Percentiles rank a stretch among this genome's conserved stretches.
These are phyloP conservation scores for Rhagium mordax DNA, from an alignment of 2,888 invertebrate genomes.

Conservation along the genomic window DNA sequence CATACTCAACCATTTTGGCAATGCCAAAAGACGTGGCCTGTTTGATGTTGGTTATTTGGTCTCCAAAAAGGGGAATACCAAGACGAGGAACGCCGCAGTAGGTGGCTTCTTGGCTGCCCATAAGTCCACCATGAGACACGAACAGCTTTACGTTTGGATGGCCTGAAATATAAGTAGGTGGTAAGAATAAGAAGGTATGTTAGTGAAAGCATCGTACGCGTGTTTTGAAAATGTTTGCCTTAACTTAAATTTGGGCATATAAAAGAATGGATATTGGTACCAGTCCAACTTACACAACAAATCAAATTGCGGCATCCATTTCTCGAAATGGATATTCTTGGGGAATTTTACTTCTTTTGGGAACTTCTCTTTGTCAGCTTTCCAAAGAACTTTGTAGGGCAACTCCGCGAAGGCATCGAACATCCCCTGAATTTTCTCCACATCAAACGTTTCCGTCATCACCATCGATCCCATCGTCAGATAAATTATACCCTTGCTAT, in stretches of 20 bases:
- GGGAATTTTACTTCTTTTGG: conserved; percentile 68
- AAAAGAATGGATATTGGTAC: no score
- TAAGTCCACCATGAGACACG: conserved; percentile 73
- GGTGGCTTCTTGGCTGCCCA: conserved; percentile 70
- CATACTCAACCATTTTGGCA: conserved; percentile 66
- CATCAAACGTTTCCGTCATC: conserved; percentile 72
- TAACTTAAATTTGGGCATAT: no score
- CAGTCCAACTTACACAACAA: conserved; percentile 71
- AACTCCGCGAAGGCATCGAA: conserved; percentile 72
- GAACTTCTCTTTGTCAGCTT: conserved; percentile 71
- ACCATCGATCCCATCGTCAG: conserved; percentile 77
- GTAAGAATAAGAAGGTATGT: neutral
- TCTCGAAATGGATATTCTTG: conserved; percentile 72
- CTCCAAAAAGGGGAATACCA: conserved; percentile 66
- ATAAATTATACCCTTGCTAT: conserved; percentile 70
- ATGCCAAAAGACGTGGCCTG: conserved; percentile 72
- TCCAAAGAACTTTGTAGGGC: conserved; percentile 73
- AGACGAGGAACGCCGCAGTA: conserved; percentile 68
- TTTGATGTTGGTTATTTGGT: conserved; percentile 72
- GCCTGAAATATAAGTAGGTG: conserved; percentile 56
- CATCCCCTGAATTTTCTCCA: conserved; percentile 70
- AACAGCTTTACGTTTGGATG: conserved; percentile 70
- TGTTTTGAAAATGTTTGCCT: no score
- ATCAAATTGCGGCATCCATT: conserved; percentile 74
- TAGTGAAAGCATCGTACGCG: no score